Evolutionary conservation across 2,797 vertebrate genomes (phyloP).

Genomic region (Crocidura indochinensis): DNA sequence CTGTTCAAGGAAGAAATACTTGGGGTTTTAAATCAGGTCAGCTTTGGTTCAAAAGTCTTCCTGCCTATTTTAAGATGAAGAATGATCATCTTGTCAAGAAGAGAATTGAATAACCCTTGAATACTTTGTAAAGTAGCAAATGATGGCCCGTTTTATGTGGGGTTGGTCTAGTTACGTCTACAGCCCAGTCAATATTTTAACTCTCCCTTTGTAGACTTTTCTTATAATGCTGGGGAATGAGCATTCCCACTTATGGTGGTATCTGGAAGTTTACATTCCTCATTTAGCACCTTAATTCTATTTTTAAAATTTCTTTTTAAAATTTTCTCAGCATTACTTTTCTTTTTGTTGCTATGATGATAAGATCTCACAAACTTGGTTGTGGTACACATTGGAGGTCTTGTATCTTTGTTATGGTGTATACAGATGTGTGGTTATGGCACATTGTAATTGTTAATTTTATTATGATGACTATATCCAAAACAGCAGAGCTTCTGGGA

Average conservation of each 20-base stretch:
- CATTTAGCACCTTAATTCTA: neutral
- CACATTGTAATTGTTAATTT: too few species aligned
- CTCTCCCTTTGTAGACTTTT: slow-evolving; percentile 36
- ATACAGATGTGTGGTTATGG: too few species aligned
- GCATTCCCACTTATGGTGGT: neutral
- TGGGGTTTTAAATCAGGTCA: slow-evolving; percentile 66
- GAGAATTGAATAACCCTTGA: slow-evolving; percentile 55
- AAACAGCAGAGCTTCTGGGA: too few species aligned
- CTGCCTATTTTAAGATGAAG: slow-evolving; percentile 66
- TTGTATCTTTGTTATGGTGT: too few species aligned
- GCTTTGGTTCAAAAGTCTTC: slow-evolving; percentile 55
- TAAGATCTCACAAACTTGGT: too few species aligned
- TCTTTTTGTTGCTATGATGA: too few species aligned
- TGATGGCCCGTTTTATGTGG: slow-evolving; percentile 53
- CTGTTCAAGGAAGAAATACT: slow-evolving; percentile 76
- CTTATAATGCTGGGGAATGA: slow-evolving; percentile 6
- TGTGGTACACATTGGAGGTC: too few species aligned
- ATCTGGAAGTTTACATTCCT: neutral
- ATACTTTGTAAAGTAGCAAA: slow-evolving; percentile 58
- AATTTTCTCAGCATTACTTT: too few species aligned
- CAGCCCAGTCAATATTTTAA: slow-evolving; percentile 56
- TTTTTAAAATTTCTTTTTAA: too few species aligned
- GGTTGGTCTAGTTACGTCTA: slow-evolving; percentile 71
- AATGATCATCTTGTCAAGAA: slow-evolving; percentile 52
- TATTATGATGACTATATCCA: too few species aligned